These are phyloP conservation scores for Drosophila setifemur DNA, from an alignment of 1,140 invertebrate genomes.

Conservation along the genomic window DNA sequence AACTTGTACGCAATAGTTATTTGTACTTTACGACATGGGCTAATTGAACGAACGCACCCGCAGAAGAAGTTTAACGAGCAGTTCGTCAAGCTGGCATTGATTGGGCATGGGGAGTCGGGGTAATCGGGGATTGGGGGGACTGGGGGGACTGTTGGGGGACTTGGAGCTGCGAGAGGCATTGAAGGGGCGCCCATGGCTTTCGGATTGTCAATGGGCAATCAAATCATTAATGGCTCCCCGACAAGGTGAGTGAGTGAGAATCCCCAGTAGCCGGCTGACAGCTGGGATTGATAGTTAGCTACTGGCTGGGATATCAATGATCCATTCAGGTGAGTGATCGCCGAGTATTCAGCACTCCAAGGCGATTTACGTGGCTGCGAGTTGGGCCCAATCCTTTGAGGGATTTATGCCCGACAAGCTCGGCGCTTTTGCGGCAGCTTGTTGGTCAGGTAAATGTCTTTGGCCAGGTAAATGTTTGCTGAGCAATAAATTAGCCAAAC, in stretches of 20 bases:
- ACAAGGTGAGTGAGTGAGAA: constrained; percentile 41
- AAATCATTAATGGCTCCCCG: constrained; percentile 37
- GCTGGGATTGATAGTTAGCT: constrained; percentile 8
- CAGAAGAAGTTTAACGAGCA: constrained; percentile 65
- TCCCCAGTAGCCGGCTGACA: constrained; percentile 36
- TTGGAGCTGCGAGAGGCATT: not conserved
- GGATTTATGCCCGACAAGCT: constrained; percentile 29
- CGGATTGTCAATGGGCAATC: constrained; percentile 39
- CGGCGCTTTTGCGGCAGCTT: not conserved
- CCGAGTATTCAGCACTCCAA: not conserved
- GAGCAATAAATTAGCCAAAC: constrained; percentile 48
- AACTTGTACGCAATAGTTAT: constrained; percentile 71
- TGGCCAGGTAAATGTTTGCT: constrained; percentile 32
- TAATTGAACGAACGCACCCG: constrained; percentile 62
- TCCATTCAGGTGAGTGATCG: constrained; percentile 14
- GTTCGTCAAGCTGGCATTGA: constrained; percentile 47
- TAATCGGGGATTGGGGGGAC: too few species aligned
- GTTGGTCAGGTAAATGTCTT: constrained; percentile 33
- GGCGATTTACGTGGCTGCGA: constrained; percentile 3
- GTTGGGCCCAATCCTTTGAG: constrained; percentile 28
- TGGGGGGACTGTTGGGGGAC: too few species aligned
- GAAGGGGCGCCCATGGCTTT: constrained; percentile 42
- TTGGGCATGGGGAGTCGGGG: constrained; percentile 30
- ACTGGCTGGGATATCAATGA: constrained; percentile 24
- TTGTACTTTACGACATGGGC: constrained; percentile 78